Evolutionary conservation across 2,888 invertebrate genomes (phyloP).

Genomic region (Lamellibrachia satsuma): DNA sequence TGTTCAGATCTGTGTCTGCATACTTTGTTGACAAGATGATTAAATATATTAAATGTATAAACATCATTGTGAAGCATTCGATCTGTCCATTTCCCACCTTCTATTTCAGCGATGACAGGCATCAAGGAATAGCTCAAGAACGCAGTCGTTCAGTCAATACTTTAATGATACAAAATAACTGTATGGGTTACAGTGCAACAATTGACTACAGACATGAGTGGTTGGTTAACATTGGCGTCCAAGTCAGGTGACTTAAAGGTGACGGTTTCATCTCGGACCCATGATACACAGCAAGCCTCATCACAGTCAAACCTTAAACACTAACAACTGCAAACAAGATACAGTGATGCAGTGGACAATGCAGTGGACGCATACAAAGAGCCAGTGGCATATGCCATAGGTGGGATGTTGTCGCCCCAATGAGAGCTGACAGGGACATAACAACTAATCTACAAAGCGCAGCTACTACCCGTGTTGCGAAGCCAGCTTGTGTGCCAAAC

Average conservation of each 20-base stretch:
- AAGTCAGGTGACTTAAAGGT: neutral
- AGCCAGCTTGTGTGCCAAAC: neutral
- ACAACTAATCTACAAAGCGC: neutral
- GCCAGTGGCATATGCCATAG: neutral
- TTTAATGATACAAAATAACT: slow-evolving; percentile 17
- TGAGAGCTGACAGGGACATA: neutral
- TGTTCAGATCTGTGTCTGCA: too few species aligned
- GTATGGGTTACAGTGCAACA: slow-evolving; percentile 12
- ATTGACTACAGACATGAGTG: neutral
- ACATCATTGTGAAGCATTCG: neutral
- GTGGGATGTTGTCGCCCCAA: too few species aligned
- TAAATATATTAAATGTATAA: neutral
- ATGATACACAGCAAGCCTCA: neutral
- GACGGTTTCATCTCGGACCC: neutral
- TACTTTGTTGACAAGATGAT: neutral
- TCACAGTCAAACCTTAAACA: neutral
- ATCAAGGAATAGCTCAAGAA: neutral
- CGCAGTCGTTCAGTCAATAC: neutral
- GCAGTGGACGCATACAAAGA: neutral
- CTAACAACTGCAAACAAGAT: neutral
- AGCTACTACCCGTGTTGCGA: neutral
- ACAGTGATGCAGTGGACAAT: neutral
- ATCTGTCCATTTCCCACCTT: neutral
- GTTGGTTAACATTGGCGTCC: neutral
- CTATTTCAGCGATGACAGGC: neutral